phyloP scores from a whole-genome alignment of 1,140 invertebrate species.

The Eurosta solidaginis region DNA sequence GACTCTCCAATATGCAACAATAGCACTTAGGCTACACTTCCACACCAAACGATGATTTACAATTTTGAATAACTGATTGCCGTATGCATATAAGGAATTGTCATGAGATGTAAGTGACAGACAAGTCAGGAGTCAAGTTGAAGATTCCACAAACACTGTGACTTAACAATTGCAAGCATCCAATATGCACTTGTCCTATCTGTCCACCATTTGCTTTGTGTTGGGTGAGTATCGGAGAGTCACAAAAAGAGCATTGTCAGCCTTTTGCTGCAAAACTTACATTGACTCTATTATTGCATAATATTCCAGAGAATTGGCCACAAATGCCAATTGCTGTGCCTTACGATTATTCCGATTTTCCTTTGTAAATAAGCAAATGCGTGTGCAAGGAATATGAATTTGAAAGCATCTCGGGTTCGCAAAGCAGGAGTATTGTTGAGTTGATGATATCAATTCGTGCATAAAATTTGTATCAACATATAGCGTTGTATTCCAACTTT shows the following conservation, averaged over 20 bases:
- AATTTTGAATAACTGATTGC: slow-evolving; percentile 12
- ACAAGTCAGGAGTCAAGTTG: slow-evolving; percentile 31
- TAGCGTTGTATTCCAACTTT: background rate
- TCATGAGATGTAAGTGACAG: background rate
- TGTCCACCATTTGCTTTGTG: too few species aligned
- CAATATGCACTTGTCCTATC: too few species aligned
- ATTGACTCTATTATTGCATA: background rate
- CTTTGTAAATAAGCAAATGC: background rate
- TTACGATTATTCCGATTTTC: background rate
- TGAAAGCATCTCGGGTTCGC: background rate
- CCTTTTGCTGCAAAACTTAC: background rate
- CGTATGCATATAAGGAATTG: background rate
- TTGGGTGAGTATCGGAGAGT: background rate
- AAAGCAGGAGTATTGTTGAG: background rate
- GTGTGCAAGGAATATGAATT: slow-evolving; percentile 20
- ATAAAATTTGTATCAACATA: background rate
- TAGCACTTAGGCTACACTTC: too few species aligned
- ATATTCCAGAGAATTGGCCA: background rate
- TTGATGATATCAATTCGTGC: slow-evolving; percentile 7
- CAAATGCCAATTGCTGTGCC: background rate
- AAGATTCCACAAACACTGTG: slow-evolving; percentile 33
- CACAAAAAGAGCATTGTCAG: background rate
- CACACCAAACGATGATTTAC: too few species aligned
- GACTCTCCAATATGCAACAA: too few species aligned
- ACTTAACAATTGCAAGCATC: slow-evolving; percentile 35